Base-by-base conservation (phyloP, 2,113 vertebrate species). In the Glareola pratincola region DNA sequence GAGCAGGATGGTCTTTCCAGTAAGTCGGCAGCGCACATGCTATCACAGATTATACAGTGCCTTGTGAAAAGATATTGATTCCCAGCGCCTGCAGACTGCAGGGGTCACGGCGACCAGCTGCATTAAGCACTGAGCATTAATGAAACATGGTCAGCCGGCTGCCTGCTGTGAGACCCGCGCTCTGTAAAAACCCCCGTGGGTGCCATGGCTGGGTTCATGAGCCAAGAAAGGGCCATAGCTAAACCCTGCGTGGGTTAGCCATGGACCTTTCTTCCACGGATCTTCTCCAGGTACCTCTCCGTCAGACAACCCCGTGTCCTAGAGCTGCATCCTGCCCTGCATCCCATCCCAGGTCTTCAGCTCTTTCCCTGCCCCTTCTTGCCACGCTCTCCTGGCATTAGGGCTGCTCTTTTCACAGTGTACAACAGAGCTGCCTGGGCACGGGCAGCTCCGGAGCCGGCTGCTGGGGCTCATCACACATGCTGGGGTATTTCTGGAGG, bases 191-290 rank as follows among this genome's bases (percentile, higher is more conserved):
- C 51, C 72, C 43, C 27, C 5, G 2, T 18, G 43, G 39, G 43
- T 45, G 73, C 62, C 43, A 7, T 0, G 1, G 32, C 19, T 0
- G 2, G 6, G 26, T 14, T 39, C 27, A 0, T 2, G 36, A 57
- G 59, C 50, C 47, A 5, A 62, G 56, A 57, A 43, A 34, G 5
- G 36, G 26, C 39, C 37, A 3, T 36, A 37, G 39, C 21, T 48
- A 53, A 27, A 53, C 17, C 54, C 45, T 3, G 4, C 0, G 0
- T 30, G 85, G 4, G 20, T 59, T 68, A 53, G 29, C 27, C 43
- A 57, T 12, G 3, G 5, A 34, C 8, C 3, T 7, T 29, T 59
- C 73, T 43, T 63, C 27, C 56, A 2, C 4, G 2, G 50, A 2
- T 3, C 36, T 39, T 47, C 82, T 69, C 22, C 26, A 34, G 20